Evolutionary conservation across 30 jellyfish, hydroid and myxozoan genomes (phyloP).

Genomic region (Aurelia coerulea): DNA sequence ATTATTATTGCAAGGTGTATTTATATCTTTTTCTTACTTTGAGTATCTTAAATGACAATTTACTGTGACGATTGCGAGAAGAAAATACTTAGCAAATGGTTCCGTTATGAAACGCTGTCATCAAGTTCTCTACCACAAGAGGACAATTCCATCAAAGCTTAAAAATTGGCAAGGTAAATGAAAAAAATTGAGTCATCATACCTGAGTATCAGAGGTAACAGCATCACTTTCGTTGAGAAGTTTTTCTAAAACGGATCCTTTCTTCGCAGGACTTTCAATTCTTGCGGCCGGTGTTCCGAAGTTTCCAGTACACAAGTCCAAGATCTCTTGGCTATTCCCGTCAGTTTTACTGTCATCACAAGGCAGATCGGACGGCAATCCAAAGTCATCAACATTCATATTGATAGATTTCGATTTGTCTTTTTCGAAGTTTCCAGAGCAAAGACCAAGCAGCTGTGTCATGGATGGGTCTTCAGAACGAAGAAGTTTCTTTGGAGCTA

Average conservation of each 20-base stretch:
- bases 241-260: constrained; percentile 1
- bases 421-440: constrained; percentile 65
- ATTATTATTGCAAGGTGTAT: no score
- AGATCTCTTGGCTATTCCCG: constrained; percentile 8
- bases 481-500: constrained; percentile 12
- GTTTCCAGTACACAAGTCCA: constrained; percentile 59
- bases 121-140: not conserved
- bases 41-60: no score
- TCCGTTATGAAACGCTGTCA: no score
- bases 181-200: not conserved
- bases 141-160: not conserved
- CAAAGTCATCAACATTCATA: constrained; percentile 23
- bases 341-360: constrained; percentile 1
- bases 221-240: constrained; percentile 1
- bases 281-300: constrained; percentile 8
- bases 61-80: no score
- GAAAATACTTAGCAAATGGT: no score
- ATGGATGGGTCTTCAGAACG: constrained; percentile 50
- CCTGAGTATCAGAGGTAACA: not conserved
- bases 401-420: not conserved
- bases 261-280: not conserved
- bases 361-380: constrained; percentile 43
- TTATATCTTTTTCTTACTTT: no score
- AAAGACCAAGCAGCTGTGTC: constrained; percentile 70
- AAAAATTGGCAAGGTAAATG: not conserved